These are phyloP conservation scores for Polymixis flavicincta DNA, from an alignment of 2,888 invertebrate species.

Conservation along the genomic window DNA sequence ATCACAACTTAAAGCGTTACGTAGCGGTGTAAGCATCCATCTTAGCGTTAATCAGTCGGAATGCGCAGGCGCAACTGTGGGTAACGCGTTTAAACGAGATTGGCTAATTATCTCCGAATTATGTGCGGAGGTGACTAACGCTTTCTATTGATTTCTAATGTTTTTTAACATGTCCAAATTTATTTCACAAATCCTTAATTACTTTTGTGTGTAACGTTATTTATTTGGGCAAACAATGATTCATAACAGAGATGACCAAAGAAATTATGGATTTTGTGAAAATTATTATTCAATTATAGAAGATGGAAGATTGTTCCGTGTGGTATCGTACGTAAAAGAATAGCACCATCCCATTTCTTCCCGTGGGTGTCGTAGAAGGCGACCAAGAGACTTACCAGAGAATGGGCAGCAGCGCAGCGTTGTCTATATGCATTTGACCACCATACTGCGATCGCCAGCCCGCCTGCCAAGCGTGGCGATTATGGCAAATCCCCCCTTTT, in stretches of 20 bases:
- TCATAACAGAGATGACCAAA: neutral
- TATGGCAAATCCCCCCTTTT: too few species aligned
- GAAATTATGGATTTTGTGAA: neutral
- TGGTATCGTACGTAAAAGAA: too few species aligned
- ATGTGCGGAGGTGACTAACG: conserved; percentile 59
- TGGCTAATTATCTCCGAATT: conserved; percentile 76
- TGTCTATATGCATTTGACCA: too few species aligned
- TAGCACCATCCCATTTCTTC: too few species aligned
- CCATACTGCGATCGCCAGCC: too few species aligned
- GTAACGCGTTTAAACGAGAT: conserved; percentile 73
- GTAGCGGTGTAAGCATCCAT: conserved; percentile 46
- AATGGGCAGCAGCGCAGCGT: too few species aligned
- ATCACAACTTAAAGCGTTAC: conserved; percentile 5
- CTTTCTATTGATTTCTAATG: conserved; percentile 74
- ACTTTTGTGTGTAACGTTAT: neutral
- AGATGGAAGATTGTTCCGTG: too few species aligned
- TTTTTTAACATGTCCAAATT: conserved; percentile 46
- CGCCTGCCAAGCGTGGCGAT: too few species aligned
- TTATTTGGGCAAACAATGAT: conserved; percentile 5
- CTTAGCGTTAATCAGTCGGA: conserved; percentile 69
- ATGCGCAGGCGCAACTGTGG: conserved; percentile 65
- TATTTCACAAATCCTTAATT: conserved; percentile 30
- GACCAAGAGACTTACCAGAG: too few species aligned
- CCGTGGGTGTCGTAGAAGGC: too few species aligned
- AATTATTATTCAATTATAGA: too few species aligned